These are phyloP conservation scores for Saturnia japonica DNA, from an alignment of 2,888 invertebrate genomes.

Conservation along the genomic window DNA sequence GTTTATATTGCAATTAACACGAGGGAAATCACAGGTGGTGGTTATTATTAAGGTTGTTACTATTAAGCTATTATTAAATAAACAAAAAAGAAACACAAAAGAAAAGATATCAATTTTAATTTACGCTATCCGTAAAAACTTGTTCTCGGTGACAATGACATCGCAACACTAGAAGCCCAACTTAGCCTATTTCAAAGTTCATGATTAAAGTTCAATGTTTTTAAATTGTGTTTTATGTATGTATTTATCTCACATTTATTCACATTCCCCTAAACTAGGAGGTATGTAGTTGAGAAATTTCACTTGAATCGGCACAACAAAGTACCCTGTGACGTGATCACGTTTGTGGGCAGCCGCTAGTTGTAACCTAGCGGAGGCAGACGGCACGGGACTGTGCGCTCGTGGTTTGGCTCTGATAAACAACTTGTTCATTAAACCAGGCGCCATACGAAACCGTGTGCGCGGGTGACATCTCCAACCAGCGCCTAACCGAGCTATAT, in stretches of 20 bases:
- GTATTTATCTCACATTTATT: slow-evolving; percentile 21
- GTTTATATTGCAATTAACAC: too few species aligned
- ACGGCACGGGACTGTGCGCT: slow-evolving; percentile 38
- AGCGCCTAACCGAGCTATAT: slow-evolving; percentile 52
- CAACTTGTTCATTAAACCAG: slow-evolving; percentile 52
- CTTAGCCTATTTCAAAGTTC: slow-evolving; percentile 15
- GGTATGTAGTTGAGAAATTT: slow-evolving; percentile 50
- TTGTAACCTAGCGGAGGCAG: slow-evolving; percentile 47
- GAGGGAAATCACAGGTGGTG: too few species aligned
- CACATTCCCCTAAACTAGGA: slow-evolving; percentile 28
- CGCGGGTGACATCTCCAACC: slow-evolving; percentile 57
- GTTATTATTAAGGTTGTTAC: background rate
- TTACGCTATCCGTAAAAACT: background rate
- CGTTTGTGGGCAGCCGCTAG: slow-evolving; percentile 57
- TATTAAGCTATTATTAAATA: background rate
- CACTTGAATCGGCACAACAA: slow-evolving; percentile 53
- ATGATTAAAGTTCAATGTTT: slow-evolving; percentile 8
- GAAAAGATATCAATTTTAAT: background rate
- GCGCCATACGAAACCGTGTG: slow-evolving; percentile 56
- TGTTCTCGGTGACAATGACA: slow-evolving; percentile 17
- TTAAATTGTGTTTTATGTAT: background rate
- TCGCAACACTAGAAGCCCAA: background rate
- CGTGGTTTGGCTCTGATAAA: slow-evolving; percentile 52
- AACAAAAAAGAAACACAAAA: background rate
- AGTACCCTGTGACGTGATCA: slow-evolving; percentile 57